Evolutionary conservation across 1,140 invertebrate species (phyloP).

Genomic region (Dendroctonus ponderosae): DNA sequence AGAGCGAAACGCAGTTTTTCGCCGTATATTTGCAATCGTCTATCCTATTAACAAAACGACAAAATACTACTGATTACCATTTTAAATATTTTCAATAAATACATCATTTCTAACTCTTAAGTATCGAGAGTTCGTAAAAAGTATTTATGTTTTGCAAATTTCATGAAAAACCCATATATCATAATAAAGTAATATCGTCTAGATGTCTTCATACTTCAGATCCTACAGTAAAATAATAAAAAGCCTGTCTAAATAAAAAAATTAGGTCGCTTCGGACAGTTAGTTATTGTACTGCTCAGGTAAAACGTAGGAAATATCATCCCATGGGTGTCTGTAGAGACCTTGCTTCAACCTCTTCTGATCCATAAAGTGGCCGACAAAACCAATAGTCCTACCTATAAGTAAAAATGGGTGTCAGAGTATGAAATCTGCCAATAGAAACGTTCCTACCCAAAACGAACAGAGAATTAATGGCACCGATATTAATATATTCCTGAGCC

Average conservation of each 20-base stretch:
- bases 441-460: constrained; percentile 77
- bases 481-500: constrained; percentile 96
- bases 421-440: constrained; percentile 1
- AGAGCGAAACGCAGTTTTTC: too few species aligned
- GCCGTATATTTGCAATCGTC: too few species aligned
- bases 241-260: not conserved
- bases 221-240: too few species aligned
- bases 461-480: constrained; percentile 96
- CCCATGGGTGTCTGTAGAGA: constrained; percentile 98
- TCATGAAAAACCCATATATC: too few species aligned
- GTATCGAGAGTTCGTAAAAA: too few species aligned
- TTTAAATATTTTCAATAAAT: too few species aligned
- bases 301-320: constrained; percentile 98
- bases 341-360: constrained; percentile 98
- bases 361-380: constrained; percentile 98
- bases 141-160: too few species aligned
- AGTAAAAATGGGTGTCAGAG: not conserved
- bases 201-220: too few species aligned
- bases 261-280: not conserved
- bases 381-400: constrained; percentile 96
- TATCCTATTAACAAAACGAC: too few species aligned
- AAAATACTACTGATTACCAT: too few species aligned
- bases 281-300: constrained; percentile 63
- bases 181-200: too few species aligned
- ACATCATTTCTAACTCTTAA: too few species aligned